Base-by-base conservation (phyloP, 1,140 invertebrate species). In the Steinernema feltiae region DNA sequence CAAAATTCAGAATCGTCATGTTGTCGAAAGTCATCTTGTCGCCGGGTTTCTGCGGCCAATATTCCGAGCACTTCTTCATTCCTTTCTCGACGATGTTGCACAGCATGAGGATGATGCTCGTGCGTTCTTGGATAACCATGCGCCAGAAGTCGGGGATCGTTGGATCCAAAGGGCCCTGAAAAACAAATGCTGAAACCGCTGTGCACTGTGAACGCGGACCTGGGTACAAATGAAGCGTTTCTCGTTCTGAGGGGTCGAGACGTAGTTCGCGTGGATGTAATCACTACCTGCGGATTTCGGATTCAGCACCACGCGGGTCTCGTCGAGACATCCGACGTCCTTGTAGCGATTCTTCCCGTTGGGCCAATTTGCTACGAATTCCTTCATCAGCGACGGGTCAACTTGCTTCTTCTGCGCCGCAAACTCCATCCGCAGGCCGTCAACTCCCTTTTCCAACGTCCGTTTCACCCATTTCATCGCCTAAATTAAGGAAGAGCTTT, bases 81-180 rank as follows among this genome's bases (percentile, higher is more conserved):
- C 72, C 76, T 72, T 74, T 74, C 35, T 77, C 76, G 53, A 84
- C 78, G 32, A 87, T 78, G 69, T 86, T 74, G 0, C 87, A 87
- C 17, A 88, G 77, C 87, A 88, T 88, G n/a, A 88, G 85, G 71
- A 88, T 84, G 32, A 86, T 82, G 0, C 79, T 69, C 7, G 83
- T 81, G 72, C 84, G 80, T 76, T 88, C 84, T 70, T 88, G 85
- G 86, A 87, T 87, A 21, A 88, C 78, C 85, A 88, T 87, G 30
- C 82, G 77, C 87, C 87, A 88, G 79, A 88, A 88, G 71, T 87
- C 87, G 78, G 82, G 80, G 32, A 86, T 80, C 18, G 87, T 88
- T 15, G 79, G 76, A 32, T 78, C 78, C 71, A 85, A 76, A 24
- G 86, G 86, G 71, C 88, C 88, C 85, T 41, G 35, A 41, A 41